Percentiles rank a stretch among this genome's conserved stretches.
phyloP scores from a whole-genome alignment of 2,888 invertebrate species.

The Anthrax anthrax region DNA sequence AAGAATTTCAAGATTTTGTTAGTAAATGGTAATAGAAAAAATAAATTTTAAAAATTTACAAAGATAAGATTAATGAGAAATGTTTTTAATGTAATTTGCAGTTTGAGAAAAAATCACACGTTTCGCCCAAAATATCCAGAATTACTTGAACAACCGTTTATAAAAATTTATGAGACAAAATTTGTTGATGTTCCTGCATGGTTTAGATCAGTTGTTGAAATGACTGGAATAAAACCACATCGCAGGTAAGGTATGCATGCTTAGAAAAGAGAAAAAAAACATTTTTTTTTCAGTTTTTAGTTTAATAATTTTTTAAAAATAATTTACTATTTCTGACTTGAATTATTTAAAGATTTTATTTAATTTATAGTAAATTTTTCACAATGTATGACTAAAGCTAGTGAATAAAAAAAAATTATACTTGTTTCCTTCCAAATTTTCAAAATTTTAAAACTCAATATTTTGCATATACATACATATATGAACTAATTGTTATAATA shows the following conservation, averaged over 20 bases:
- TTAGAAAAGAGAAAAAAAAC: no score
- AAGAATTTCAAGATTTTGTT: slow-evolving; percentile 82
- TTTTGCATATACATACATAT: no score
- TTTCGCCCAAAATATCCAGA: slow-evolving; percentile 88
- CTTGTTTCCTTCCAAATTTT: no score
- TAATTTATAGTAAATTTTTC: no score
- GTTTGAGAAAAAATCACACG: slow-evolving; percentile 86
- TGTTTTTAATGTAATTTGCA: slow-evolving; percentile 25
- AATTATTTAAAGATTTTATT: no score
- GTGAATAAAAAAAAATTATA: no score
- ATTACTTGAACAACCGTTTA: slow-evolving; percentile 76
- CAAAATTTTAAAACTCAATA: no score
- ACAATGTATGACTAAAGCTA: no score
- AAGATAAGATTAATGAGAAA: background rate
- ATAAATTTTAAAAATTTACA: no score
- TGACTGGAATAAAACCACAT: slow-evolving; percentile 32
- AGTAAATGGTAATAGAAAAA: slow-evolving; percentile 55
- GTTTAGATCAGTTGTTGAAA: slow-evolving; percentile 54
- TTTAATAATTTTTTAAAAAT: background rate
- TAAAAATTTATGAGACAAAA: slow-evolving; percentile 59
- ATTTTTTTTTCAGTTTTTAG: slow-evolving; percentile 1
- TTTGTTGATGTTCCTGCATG: slow-evolving; percentile 67
- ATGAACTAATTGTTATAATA: no score
- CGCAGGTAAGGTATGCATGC: slow-evolving; percentile 24
- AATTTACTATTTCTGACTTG: no score